Conservation (phyloP, 1,140 invertebrate genomes). For the Drosophila pandora region DNA sequence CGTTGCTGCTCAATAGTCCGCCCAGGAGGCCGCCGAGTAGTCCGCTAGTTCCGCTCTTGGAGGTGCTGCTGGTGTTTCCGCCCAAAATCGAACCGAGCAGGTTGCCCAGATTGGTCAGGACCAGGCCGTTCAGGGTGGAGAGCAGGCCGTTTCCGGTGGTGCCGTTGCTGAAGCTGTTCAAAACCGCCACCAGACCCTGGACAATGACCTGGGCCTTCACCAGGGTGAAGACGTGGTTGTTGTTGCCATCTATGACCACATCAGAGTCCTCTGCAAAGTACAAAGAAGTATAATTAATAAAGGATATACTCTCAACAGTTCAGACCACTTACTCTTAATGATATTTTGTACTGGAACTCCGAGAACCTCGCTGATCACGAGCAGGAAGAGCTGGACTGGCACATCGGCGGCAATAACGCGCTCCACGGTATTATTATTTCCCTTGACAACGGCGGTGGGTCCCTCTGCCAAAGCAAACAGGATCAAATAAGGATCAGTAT, state of each 20-base stretch:
- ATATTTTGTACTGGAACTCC: background rate
- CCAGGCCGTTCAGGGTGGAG: background rate
- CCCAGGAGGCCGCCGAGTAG: constrained; percentile 3
- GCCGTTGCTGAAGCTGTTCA: background rate
- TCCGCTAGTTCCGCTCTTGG: background rate
- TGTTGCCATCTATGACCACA: constrained; percentile 1
- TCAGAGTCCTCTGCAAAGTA: constrained; percentile 3
- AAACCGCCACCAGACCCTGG: background rate
- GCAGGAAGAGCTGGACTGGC: background rate
- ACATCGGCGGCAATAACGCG: background rate
- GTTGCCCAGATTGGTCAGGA: constrained; percentile 1
- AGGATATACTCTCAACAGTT: background rate
- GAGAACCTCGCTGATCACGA: background rate
- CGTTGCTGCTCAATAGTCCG: background rate
- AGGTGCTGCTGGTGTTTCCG: background rate
- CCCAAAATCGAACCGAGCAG: background rate
- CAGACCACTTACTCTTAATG: background rate
- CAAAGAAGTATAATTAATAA: background rate
- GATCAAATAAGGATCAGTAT: background rate
- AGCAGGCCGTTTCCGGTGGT: background rate
- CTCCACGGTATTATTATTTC: background rate
- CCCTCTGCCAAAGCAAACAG: background rate
- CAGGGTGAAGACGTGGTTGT: background rate
- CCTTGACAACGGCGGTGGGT: background rate
- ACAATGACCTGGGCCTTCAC: background rate